Percentiles rank a stretch among this genome's conserved stretches.
Evolutionary conservation across 2,888 invertebrate genomes (phyloP).

Genomic region (Rhagium mordax): DNA sequence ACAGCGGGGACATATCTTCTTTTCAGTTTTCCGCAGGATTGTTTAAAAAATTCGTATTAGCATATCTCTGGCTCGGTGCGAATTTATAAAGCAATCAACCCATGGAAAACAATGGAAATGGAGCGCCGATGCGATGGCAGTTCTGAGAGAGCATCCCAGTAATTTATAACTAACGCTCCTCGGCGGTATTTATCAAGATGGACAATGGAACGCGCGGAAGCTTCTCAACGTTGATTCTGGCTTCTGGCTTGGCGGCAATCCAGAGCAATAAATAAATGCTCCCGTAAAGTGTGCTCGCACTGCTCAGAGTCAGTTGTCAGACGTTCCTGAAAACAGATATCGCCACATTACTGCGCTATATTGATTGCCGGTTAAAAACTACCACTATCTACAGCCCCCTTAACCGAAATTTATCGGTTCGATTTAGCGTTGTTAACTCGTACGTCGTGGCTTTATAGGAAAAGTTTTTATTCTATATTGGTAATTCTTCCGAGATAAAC

Average conservation of each 20-base stretch:
- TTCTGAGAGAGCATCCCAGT: conserved; percentile 21
- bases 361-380: conserved; percentile 56
- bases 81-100: conserved; percentile 31
- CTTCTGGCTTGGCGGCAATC: conserved; percentile 52
- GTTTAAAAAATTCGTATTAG: conserved; percentile 15
- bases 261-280: conserved; percentile 52
- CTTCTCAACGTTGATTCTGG: conserved; percentile 43
- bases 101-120: conserved; percentile 29
- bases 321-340: conserved; percentile 55
- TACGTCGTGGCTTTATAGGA: conserved; percentile 38
- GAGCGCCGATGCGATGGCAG: conserved; percentile 30
- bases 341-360: conserved; percentile 55
- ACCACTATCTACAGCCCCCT: conserved; percentile 51
- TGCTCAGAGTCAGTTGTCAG: conserved; percentile 53
- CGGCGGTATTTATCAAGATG: conserved; percentile 50
- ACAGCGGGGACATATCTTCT: background rate
- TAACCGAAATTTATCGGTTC: conserved; percentile 54
- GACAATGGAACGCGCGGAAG: conserved; percentile 45
- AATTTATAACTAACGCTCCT: conserved; percentile 29
- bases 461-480: conserved; percentile 47
- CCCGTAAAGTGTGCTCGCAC: conserved; percentile 39
- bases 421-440: conserved; percentile 46
- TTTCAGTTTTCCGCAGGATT: background rate
- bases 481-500: conserved; percentile 34
- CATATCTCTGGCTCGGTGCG: background rate